Conservation (phyloP, 2,113 vertebrate species). For the Pterocles burchelli region DNA sequence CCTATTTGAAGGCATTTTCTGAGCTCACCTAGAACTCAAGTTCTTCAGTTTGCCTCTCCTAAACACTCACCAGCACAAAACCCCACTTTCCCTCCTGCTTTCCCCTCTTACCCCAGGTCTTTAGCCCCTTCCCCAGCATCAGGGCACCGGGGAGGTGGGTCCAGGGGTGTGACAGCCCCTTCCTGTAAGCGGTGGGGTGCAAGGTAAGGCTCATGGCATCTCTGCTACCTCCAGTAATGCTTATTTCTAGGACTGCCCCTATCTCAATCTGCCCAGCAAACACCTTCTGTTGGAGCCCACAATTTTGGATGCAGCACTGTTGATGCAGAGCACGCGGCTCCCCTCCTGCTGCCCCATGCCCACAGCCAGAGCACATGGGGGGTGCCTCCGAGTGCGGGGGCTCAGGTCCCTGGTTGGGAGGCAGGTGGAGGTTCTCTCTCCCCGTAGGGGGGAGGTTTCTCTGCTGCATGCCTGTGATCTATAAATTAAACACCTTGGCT, state of each 20-base stretch:
- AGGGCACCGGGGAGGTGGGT: not conserved
- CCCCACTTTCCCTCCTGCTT: not conserved
- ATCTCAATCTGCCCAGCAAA: not conserved
- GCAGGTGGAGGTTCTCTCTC: not conserved
- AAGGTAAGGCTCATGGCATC: accelerated
- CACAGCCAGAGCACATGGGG: not conserved
- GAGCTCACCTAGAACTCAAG: not conserved
- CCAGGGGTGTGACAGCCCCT: not conserved
- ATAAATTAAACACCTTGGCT: not conserved
- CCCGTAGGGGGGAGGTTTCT: not conserved
- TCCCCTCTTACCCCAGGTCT: not conserved
- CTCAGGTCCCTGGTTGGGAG: not conserved
- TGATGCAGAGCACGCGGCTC: accelerated
- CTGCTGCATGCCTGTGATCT: not conserved
- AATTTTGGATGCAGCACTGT: accelerated
- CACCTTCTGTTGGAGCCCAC: not conserved
- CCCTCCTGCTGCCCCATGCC: not conserved
- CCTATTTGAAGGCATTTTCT: not conserved
- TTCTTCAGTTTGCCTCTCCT: not conserved
- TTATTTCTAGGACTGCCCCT: not conserved
- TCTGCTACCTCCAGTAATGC: not conserved
- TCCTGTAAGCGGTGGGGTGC: accelerated
- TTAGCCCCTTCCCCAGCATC: not conserved
- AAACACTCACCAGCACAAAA: not conserved
- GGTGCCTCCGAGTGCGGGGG: not conserved